Evolutionary conservation across 1,140 invertebrate species (phyloP), one percentile per base, ranked within the genome.

Genomic region (Drosophila serrata): DNA sequence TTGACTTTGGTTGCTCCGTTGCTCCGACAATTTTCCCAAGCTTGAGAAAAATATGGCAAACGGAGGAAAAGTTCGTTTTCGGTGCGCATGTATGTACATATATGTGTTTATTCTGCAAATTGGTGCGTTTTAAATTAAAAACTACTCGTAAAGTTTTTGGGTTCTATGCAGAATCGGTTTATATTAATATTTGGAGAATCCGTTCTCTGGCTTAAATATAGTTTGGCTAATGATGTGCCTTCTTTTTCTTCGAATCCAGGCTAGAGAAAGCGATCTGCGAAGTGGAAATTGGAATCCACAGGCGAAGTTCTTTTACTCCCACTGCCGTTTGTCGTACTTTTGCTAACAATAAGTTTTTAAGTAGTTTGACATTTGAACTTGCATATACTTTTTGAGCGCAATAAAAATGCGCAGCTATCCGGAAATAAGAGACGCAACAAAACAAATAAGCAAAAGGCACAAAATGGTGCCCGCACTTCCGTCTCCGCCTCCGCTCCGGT

Each of bases 281-380:
- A 17, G 43, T 27, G 15, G 35, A 57, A 40, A 22, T 42, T 56
- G 11, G 40, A 43, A 24, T 67, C 63, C 63, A 13, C 17, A 4
- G 12, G 24, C n/a, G 19, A 17, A 33, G 15, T 45, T 24, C 48
- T 11, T 42, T n/a, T 11, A 13, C 35, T 46, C 49, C 39, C 27
- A 42, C 39, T 45, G 55, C 59, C 57, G 63, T 69, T 60, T 81
- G 68, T 57, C 59, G 81, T 78, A 82, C 79, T 88, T 88, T 80
- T 88, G 84, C 84, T 78, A 88, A 88, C 84, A 88, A 88, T 88
- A 88, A 88, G 84, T 88, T 88, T 88, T 88, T 88, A 88, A 88
- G 84, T 88, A 88, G 84, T 88, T 88, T 88, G 84, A 88, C 84
- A 88, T 88, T 88, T 88, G 84, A 88, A 88, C 84, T 88, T 88